phyloP scores from a whole-genome alignment of 2,888 invertebrate species.

The Antheraea yamamai region DNA sequence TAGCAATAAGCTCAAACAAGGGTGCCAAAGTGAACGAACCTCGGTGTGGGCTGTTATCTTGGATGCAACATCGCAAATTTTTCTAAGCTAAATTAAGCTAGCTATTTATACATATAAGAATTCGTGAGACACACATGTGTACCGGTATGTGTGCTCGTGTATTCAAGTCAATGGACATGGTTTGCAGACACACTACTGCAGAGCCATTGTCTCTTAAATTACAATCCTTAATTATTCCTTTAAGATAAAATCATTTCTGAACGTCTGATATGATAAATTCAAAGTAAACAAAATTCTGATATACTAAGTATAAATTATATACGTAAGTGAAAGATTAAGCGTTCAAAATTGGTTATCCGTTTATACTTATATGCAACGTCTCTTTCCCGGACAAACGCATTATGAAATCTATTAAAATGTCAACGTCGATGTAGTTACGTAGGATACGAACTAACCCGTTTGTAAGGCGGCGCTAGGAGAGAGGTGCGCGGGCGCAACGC shows the following conservation, averaged over 20 bases:
- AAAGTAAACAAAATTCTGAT: not conserved
- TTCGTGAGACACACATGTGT: too few relatives aligned
- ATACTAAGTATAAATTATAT: not conserved
- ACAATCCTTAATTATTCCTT: not conserved
- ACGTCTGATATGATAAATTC: too few relatives aligned
- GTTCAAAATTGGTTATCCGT: not conserved
- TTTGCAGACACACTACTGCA: not conserved
- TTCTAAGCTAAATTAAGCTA: too few relatives aligned
- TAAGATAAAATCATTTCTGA: too few relatives aligned
- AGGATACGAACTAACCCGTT: slow-evolving; percentile 3
- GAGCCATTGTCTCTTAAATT: not conserved
- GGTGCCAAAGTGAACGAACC: too few relatives aligned
- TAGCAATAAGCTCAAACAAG: too few relatives aligned
- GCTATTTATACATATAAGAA: too few relatives aligned
- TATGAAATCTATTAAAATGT: slow-evolving; percentile 11
- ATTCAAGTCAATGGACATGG: not conserved
- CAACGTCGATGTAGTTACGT: slow-evolving; percentile 10
- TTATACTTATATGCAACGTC: not conserved
- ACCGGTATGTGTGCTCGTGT: too few relatives aligned
- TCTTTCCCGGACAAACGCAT: slow-evolving; percentile 4
- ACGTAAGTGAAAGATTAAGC: not conserved
- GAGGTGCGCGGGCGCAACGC: slow-evolving; percentile 54
- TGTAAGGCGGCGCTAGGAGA: slow-evolving; percentile 24
- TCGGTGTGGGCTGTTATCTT: too few relatives aligned
- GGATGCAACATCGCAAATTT: too few relatives aligned